These are phyloP conservation scores for Chironomus tentans DNA, from an alignment of 2,888 invertebrate genomes.

Conservation along the genomic window DNA sequence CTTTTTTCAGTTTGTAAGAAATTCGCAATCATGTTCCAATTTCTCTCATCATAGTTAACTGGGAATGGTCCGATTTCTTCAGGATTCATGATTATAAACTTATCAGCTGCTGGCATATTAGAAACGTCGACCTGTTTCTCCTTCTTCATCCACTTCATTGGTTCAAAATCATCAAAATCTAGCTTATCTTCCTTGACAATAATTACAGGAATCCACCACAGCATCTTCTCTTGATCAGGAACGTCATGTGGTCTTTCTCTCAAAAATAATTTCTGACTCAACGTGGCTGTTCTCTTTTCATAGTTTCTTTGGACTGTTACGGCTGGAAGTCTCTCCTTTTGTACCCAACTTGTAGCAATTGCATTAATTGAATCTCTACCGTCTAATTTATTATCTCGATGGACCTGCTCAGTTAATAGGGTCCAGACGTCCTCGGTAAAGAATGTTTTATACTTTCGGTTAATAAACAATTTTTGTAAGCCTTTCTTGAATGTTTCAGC, in stretches of 20 bases:
- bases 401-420: constrained; percentile 58
- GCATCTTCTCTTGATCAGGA: constrained; percentile 57
- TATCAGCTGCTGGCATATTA: constrained; percentile 46
- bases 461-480: constrained; percentile 56
- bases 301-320: constrained; percentile 62
- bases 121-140: constrained; percentile 46
- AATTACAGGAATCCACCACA: constrained; percentile 68
- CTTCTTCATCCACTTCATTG: constrained; percentile 55
- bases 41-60: constrained; percentile 68
- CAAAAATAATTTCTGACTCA: constrained; percentile 62
- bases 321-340: constrained; percentile 68
- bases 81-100: constrained; percentile 70
- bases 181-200: constrained; percentile 50
- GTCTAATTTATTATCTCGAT: constrained; percentile 50
- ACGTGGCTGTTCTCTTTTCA: constrained; percentile 48
- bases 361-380: constrained; percentile 51
- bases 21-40: constrained; percentile 64
- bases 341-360: constrained; percentile 74
- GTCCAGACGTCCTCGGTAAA: constrained; percentile 73
- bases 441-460: constrained; percentile 63
- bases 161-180: constrained; percentile 49
- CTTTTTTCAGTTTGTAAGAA: constrained; percentile 51
- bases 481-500: constrained; percentile 65
- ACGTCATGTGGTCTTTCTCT: constrained; percentile 65
- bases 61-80: constrained; percentile 78